Conservation (phyloP, 1,140 invertebrate species). For the Drosophila sp. region DNA sequence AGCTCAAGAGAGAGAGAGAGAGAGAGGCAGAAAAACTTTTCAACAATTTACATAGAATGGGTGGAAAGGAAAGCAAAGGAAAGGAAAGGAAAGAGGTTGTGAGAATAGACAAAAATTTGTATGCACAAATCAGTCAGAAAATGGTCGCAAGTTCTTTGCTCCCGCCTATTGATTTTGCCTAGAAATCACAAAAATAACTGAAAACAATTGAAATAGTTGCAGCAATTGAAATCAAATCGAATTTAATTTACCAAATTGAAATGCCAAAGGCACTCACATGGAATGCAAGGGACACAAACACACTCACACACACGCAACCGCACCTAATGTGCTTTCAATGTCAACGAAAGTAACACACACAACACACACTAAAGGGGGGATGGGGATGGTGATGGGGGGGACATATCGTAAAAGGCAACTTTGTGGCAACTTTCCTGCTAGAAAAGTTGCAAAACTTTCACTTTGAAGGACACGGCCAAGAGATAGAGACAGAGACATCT, state of each 20-base stretch:
- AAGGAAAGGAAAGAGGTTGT: not conserved
- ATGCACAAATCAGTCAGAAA: not conserved
- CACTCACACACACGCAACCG: constrained; percentile 13
- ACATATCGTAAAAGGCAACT: constrained; percentile 13
- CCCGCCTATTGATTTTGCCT: not conserved
- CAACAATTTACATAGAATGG: constrained; percentile 29
- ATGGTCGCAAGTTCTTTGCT: not conserved
- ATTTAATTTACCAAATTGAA: constrained; percentile 42
- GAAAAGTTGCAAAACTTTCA: constrained; percentile 63
- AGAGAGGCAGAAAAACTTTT: constrained; percentile 55
- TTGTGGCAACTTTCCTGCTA: constrained; percentile 47
- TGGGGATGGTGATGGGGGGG: not conserved
- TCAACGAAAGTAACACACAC: constrained; percentile 30
- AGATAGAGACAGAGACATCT: constrained; percentile 7
- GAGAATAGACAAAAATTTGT: not conserved
- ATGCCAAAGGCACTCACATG: constrained; percentile 29
- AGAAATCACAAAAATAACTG: constrained; percentile 1
- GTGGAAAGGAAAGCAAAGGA: not conserved
- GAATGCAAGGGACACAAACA: constrained; percentile 16
- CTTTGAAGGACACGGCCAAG: constrained; percentile 61
- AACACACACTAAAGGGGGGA: not conserved
- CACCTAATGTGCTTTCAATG: constrained; percentile 39
- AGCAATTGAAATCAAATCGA: not conserved
- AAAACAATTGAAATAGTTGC: constrained; percentile 8
- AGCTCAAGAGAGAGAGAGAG: constrained; percentile 33